Evolutionary conservation across 2,888 invertebrate species (phyloP), one percentile per base, ranked within the genome.

Genomic region (Thereva unica): DNA sequence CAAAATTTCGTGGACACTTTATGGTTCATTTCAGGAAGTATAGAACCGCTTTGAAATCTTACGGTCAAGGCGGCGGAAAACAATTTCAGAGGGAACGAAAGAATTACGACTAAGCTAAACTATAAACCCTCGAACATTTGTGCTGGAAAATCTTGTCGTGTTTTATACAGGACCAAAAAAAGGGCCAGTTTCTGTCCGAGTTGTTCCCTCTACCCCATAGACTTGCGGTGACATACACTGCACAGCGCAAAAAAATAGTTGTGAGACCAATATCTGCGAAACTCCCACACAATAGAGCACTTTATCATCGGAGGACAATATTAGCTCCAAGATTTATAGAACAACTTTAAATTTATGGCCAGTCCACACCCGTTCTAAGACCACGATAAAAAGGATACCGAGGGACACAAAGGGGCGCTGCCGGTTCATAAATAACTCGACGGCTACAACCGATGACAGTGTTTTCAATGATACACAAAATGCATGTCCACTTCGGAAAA

Each of bases 281-380:
- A 64, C 55, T 55, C 9, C 35, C 53, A 53, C 44, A 64, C 52
- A 64, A 61, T 64, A 50, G 63, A 44, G 63, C 50, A 57, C 57
- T 66, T 66, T 66, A 68, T 68, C 66, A 68, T 67, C 56, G 53
- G 64, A 41, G 67, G 52, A 67, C 69, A 67, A 69, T 67, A 69
- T 67, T 64, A 64, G 64, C 64, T 67, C n/a, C 49, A 67, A 69
- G 69, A 69, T 69, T 69, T 69, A 69, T 69, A 56, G 69, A 69
- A 67, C 66, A 69, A 69, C 67, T 69, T 69, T 42, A 69, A 69
- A 69, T 69, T 69, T 69, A 69, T 69, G 57, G 66, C 57, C 50
- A 50, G 44, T 47, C 66, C 44, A 42, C 52, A 44, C 53, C 52
- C 35, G 37, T 53, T 35, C 53, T 44, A 53, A 45, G 50, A 49